These are phyloP conservation scores for Dolichallabes microphthalmus DNA, from an alignment of 2,113 vertebrate species.

Conservation along the genomic window DNA sequence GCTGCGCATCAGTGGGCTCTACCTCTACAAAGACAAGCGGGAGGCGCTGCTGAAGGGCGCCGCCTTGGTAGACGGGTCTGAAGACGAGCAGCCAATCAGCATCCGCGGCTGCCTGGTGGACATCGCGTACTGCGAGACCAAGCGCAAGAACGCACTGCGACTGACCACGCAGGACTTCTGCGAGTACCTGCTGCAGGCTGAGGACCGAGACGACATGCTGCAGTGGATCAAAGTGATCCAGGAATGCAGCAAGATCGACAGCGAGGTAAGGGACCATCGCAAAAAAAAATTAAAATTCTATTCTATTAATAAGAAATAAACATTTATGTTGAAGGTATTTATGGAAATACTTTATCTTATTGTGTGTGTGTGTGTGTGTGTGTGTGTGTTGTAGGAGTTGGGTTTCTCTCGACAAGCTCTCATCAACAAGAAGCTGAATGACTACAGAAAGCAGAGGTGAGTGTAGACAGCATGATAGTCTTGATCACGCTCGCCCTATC, in stretches of 20 bases:
- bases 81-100: slow-evolving; percentile 94
- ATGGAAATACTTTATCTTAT: background rate
- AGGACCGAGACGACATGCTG: slow-evolving; percentile 97
- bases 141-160: slow-evolving; percentile 92
- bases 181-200: slow-evolving; percentile 98
- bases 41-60: slow-evolving; percentile 81
- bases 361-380: slow-evolving; percentile 29
- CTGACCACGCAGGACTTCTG: slow-evolving; percentile 99
- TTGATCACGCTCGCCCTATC: background rate
- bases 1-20: slow-evolving; percentile 86
- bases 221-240: slow-evolving; percentile 94
- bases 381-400: slow-evolving; percentile 79
- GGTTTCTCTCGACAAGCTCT: slow-evolving; percentile 92
- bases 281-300: too few relatives aligned
- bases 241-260: slow-evolving; percentile 94
- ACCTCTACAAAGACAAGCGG: slow-evolving; percentile 94
- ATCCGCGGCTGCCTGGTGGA: slow-evolving; percentile 96
- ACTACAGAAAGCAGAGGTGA: slow-evolving; percentile 88
- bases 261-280: slow-evolving; percentile 79
- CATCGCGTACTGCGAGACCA: slow-evolving; percentile 98
- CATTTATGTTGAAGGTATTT: too few relatives aligned
- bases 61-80: slow-evolving; percentile 64
- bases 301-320: too few relatives aligned
- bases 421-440: slow-evolving; percentile 96
- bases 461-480: background rate